Evolutionary conservation across 2,888 invertebrate species (phyloP).

Genomic region (Bombyx huttoni): DNA sequence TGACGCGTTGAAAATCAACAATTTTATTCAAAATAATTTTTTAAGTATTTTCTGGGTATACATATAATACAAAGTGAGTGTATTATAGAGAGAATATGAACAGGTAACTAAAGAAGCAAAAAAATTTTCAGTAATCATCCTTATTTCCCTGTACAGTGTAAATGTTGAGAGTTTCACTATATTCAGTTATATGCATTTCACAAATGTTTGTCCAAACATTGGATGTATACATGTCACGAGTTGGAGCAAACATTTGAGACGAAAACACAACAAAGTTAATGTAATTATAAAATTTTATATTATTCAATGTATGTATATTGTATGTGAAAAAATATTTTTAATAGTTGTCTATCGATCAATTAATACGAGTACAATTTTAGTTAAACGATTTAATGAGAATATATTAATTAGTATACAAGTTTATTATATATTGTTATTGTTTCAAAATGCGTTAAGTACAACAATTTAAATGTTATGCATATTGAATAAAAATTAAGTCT

Average conservation of each 20-base stretch:
- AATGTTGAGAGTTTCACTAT: conserved; percentile 34
- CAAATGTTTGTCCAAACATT: not conserved
- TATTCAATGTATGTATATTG: conserved; percentile 50
- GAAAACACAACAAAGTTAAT: conserved; percentile 5
- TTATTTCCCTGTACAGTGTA: conserved; percentile 42
- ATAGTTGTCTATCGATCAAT: conserved; percentile 50
- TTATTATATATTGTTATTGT: not conserved
- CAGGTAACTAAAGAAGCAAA: not conserved
- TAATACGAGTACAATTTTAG: conserved; percentile 30
- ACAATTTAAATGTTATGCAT: conserved; percentile 3
- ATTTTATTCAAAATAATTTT: not conserved
- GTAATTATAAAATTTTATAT: conserved; percentile 30
- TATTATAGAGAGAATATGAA: too few species aligned
- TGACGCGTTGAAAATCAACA: not conserved
- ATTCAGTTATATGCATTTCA: conserved; percentile 14
- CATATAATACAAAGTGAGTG: too few species aligned
- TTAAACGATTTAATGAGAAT: not conserved
- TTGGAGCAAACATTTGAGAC: not conserved
- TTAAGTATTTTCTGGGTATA: not conserved
- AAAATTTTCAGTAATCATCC: conserved; percentile 19
- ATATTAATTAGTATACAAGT: not conserved
- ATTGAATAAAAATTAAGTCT: conserved; percentile 14
- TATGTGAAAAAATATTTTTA: conserved; percentile 52
- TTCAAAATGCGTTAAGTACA: conserved; percentile 1
- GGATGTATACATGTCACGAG: not conserved